Percentiles rank a stretch among this genome's conserved stretches.
phyloP scores from a whole-genome alignment of 2,797 vertebrate genomes.

The Prunella strophiata region DNA sequence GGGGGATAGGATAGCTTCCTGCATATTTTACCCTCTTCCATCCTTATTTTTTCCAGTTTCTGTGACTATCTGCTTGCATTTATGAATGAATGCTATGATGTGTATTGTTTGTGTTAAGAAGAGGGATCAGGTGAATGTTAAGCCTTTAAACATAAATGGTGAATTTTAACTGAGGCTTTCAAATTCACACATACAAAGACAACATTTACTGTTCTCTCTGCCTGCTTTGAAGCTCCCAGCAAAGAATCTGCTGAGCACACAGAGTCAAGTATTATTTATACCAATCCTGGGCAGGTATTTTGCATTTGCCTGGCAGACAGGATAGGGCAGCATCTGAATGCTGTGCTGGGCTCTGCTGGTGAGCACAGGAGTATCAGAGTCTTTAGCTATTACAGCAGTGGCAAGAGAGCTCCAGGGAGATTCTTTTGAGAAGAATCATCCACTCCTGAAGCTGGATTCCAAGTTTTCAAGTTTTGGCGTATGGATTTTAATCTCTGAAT shows the following conservation, averaged over 20 bases:
- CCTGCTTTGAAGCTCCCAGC: neutral
- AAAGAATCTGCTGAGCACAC: neutral
- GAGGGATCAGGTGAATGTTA: neutral
- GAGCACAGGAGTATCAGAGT: neutral
- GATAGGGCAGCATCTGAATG: neutral
- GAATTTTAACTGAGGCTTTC: neutral
- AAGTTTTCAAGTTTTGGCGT: neutral
- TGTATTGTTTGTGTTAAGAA: neutral
- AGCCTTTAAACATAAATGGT: neutral
- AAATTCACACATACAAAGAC: neutral
- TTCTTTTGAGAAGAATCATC: neutral
- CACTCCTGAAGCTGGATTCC: neutral
- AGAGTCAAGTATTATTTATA: neutral
- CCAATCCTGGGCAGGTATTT: neutral
- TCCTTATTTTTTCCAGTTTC: neutral
- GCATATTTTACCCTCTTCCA: slow-evolving; percentile 44
- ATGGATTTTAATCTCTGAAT: neutral
- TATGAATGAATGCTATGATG: neutral
- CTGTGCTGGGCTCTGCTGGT: neutral
- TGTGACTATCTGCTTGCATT: neutral
- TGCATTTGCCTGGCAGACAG: neutral
- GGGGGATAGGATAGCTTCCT: slow-evolving; percentile 52
- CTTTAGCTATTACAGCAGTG: neutral
- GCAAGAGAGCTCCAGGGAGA: neutral
- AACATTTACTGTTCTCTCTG: neutral